phyloP scores from a whole-genome alignment of 2,113 vertebrate genomes.

The Cranoglanis bouderius region DNA sequence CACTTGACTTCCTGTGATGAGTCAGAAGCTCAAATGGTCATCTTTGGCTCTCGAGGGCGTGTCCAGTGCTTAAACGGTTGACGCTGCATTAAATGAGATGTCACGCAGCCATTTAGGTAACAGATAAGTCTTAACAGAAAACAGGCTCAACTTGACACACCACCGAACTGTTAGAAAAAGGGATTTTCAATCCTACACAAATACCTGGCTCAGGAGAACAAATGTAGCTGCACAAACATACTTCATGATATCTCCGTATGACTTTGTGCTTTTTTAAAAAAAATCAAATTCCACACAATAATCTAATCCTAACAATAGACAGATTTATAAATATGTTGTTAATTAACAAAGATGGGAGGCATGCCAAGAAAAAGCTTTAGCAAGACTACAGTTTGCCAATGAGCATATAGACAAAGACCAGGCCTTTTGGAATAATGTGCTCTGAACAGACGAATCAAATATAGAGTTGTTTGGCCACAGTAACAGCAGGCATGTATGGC shows the following conservation, averaged over 20 bases:
- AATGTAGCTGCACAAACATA: not conserved
- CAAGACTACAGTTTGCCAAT: too few relatives aligned
- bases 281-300: too few relatives aligned
- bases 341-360: too few relatives aligned
- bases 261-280: too few relatives aligned
- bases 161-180: not conserved
- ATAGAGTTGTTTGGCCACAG: too few relatives aligned
- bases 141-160: not conserved
- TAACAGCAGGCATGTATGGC: too few relatives aligned
- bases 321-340: too few relatives aligned
- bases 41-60: not conserved
- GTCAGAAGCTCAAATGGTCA: not conserved
- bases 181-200: not conserved
- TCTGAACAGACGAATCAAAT: too few relatives aligned
- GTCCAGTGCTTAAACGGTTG: not conserved
- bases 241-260: not conserved
- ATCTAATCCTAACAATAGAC: not conserved
- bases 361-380: too few relatives aligned
- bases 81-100: not conserved
- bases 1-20: constrained; percentile 11
- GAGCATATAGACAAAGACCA: too few relatives aligned
- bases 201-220: not conserved
- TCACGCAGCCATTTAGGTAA: not conserved
- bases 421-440: too few relatives aligned
- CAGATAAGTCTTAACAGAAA: not conserved